phyloP scores from a whole-genome alignment of 2,888 invertebrate genomes.

The Galeopsomyia nigrocyanea region DNA sequence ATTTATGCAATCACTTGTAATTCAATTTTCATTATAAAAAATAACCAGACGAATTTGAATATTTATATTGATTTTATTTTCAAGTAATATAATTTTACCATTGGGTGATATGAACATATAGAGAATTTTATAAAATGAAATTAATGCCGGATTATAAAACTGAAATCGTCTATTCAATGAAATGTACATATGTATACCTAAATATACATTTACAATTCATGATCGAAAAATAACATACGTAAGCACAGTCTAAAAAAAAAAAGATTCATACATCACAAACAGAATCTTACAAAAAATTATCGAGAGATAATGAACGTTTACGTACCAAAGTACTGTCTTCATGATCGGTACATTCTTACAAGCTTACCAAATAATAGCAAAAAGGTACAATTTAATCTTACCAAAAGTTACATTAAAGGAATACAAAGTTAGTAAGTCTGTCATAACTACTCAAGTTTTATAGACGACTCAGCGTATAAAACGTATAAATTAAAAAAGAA shows the following conservation, averaged over 20 bases:
- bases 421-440: constrained; percentile 25
- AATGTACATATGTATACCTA: constrained; percentile 40
- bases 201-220: constrained; percentile 33
- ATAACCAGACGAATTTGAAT: constrained; percentile 36
- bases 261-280: constrained; percentile 27
- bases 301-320: constrained; percentile 9
- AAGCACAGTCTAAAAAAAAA: constrained; percentile 32
- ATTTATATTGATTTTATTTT: constrained; percentile 42
- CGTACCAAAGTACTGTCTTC: constrained; percentile 24
- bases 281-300: constrained; percentile 32
- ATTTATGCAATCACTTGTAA: neutral
- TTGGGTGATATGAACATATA: constrained; percentile 29
- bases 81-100: constrained; percentile 37
- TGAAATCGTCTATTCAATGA: constrained; percentile 30
- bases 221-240: constrained; percentile 34
- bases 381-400: constrained; percentile 23
- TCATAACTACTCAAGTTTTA: constrained; percentile 37
- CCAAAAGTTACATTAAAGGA: constrained; percentile 21
- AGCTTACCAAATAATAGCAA: constrained; percentile 22
- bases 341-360: constrained; percentile 15
- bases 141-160: constrained; percentile 34
- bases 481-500: constrained; percentile 22
- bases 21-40: constrained; percentile 8
- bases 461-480: constrained; percentile 31
- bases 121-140: constrained; percentile 35